Percentiles rank a stretch among this genome's conserved stretches.
These are phyloP conservation scores for Drosophila aff. DNA, from an alignment of 1,140 invertebrate species.

Conservation along the genomic window DNA sequence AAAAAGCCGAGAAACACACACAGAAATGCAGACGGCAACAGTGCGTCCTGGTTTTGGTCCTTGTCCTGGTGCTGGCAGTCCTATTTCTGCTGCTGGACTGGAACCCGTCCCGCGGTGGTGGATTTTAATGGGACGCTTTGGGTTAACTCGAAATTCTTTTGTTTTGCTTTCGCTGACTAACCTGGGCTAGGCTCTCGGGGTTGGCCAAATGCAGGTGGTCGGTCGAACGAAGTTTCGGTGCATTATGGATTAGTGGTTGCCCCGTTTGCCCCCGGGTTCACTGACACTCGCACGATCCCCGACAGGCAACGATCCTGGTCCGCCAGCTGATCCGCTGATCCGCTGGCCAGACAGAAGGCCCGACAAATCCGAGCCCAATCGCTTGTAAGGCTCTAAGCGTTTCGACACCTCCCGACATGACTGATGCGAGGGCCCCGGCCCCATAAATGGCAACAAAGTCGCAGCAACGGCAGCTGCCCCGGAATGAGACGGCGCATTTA, in stretches of 20 bases:
- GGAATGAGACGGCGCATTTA: conserved; percentile 31
- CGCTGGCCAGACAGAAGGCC: conserved; percentile 51
- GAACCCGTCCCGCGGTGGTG: conserved; percentile 44
- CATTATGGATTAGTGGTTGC: conserved; percentile 66
- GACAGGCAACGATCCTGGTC: conserved; percentile 22
- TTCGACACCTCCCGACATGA: conserved; percentile 65
- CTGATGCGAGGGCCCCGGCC: conserved; percentile 16
- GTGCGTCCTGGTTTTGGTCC: conserved; percentile 55
- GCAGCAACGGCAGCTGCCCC: conserved; percentile 24
- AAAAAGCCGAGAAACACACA: conserved; percentile 23
- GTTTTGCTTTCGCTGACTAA: conserved; percentile 65
- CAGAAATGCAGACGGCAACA: conserved; percentile 25
- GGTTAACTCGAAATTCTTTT: conserved; percentile 79
- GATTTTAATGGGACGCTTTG: conserved; percentile 78
- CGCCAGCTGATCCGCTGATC: conserved; percentile 27
- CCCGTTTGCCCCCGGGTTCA: conserved; percentile 49
- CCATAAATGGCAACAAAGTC: conserved; percentile 56
- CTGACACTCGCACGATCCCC: conserved; percentile 45
- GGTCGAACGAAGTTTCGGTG: conserved; percentile 32
- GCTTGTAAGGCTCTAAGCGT: conserved; percentile 59
- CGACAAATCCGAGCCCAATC: conserved; percentile 54
- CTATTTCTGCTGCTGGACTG: conserved; percentile 25
- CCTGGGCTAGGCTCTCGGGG: conserved; percentile 63
- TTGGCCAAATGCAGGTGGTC: conserved; percentile 67
- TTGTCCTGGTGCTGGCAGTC: conserved; percentile 18